Evolutionary conservation across 2,113 vertebrate genomes (phyloP).

Genomic region (Porphyrio hochstetteri): DNA sequence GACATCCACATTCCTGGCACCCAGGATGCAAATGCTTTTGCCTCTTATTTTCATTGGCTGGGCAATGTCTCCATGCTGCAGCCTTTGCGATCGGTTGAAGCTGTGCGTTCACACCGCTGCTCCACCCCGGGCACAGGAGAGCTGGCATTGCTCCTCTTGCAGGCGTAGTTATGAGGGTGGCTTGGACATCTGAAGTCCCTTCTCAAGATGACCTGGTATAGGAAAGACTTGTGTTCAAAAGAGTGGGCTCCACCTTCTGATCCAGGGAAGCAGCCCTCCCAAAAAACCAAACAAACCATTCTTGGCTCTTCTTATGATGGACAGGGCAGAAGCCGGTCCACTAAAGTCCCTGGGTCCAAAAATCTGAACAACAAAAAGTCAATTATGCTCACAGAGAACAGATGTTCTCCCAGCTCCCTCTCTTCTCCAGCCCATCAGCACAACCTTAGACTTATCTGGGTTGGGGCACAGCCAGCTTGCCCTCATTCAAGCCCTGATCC

Average conservation of each 20-base stretch:
- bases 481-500: conserved; percentile 44
- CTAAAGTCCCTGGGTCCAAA: neutral
- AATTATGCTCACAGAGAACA: neutral
- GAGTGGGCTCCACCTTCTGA: neutral
- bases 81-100: neutral
- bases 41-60: neutral
- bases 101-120: neutral
- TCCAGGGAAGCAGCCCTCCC: neutral
- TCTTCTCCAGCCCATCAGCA: neutral
- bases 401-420: neutral
- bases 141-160: neutral
- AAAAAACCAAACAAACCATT: neutral
- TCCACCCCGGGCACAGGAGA: neutral
- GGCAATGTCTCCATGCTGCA: neutral
- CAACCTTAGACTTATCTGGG: neutral
- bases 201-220: neutral
- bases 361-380: neutral
- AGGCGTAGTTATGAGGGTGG: neutral
- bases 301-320: neutral
- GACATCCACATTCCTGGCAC: neutral
- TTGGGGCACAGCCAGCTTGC: conserved; percentile 48
- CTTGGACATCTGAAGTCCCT: neutral
- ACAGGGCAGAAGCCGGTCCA: neutral
- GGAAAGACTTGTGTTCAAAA: neutral
- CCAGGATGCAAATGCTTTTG: neutral